These are phyloP conservation scores for Chesias legatella DNA, from an alignment of 2,888 invertebrate genomes.

Conservation along the genomic window DNA sequence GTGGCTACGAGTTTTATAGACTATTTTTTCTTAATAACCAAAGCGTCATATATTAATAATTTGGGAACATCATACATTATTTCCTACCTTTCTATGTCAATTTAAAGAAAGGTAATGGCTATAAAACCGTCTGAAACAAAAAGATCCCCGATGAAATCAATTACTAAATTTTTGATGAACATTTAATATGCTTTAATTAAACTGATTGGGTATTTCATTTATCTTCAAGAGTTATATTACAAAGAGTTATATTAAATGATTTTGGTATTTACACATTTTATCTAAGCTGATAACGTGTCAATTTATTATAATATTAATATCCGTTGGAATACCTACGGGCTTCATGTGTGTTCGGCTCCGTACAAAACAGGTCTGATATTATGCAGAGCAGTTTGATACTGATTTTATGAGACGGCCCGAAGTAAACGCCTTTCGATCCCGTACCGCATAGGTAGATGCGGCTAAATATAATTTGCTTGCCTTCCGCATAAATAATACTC, in stretches of 20 bases:
- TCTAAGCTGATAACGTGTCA: slow-evolving; percentile 61
- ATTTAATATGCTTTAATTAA: slow-evolving; percentile 41
- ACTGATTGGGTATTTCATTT: slow-evolving; percentile 33
- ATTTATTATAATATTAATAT: slow-evolving; percentile 57
- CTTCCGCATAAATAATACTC: slow-evolving; percentile 40
- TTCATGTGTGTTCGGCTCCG: slow-evolving; percentile 53
- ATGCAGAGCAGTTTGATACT: slow-evolving; percentile 64
- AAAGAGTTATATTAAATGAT: slow-evolving; percentile 24
- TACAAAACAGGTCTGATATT: slow-evolving; percentile 65
- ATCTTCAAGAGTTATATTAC: slow-evolving; percentile 10
- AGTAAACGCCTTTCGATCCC: slow-evolving; percentile 60
- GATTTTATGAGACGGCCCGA: slow-evolving; percentile 70
- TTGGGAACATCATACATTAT: too few relatives aligned
- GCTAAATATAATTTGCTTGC: slow-evolving; percentile 43
- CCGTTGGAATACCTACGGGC: slow-evolving; percentile 53
- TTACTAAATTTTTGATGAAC: slow-evolving; percentile 42
- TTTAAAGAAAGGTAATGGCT: too few relatives aligned
- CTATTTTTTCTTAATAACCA: too few relatives aligned
- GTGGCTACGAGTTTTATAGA: too few relatives aligned
- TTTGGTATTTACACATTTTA: slow-evolving; percentile 44
- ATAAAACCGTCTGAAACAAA: too few relatives aligned
- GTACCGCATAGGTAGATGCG: slow-evolving; percentile 39
- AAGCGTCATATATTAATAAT: too few relatives aligned
- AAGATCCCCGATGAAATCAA: too few relatives aligned
- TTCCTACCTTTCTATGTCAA: too few relatives aligned